A percentile compares a stretch with the other conserved stretches of the same genome.
Conservation (phyloP, 1,140 invertebrate species). For the Holcopasites calliopsidis region DNA sequence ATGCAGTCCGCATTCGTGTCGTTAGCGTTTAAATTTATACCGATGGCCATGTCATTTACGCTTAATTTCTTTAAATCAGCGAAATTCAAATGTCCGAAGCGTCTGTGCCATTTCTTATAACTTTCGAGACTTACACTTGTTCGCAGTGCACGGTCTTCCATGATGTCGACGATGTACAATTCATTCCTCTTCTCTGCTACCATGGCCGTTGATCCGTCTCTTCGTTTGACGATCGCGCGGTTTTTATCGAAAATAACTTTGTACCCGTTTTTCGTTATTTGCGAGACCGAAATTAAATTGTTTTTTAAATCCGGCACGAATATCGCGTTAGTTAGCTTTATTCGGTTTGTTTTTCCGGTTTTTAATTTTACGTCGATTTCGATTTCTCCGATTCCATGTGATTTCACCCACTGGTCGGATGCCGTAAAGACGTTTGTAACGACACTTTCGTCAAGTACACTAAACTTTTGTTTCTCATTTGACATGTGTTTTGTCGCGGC, state of each 20-base stretch:
- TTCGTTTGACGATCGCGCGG: slow-evolving; percentile 7
- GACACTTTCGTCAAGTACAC: neutral
- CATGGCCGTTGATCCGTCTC: slow-evolving; percentile 7
- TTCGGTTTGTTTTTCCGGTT: slow-evolving; percentile 19
- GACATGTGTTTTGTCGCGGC: slow-evolving; percentile 57
- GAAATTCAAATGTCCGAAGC: slow-evolving; percentile 26
- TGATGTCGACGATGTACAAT: slow-evolving; percentile 16
- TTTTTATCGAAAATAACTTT: slow-evolving; percentile 11
- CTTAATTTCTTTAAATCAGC: slow-evolving; percentile 25
- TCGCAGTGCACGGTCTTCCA: neutral
- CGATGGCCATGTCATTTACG: slow-evolving; percentile 1
- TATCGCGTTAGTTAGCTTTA: slow-evolving; percentile 49
- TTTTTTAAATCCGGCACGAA: slow-evolving; percentile 49
- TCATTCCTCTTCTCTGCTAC: neutral
- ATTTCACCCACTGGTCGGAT: slow-evolving; percentile 41
- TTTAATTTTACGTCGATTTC: slow-evolving; percentile 21
- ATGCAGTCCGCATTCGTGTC: slow-evolving; percentile 9
- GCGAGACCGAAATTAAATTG: slow-evolving; percentile 38
- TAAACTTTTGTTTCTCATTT: slow-evolving; percentile 43
- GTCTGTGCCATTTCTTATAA: slow-evolving; percentile 18
- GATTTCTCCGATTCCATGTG: slow-evolving; percentile 37
- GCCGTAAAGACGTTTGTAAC: slow-evolving; percentile 42
- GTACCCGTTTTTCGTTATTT: slow-evolving; percentile 17
- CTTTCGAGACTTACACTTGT: neutral
- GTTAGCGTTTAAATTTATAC: neutral